phyloP scores from a whole-genome alignment of 2,113 vertebrate species.

The Riparia riparia region DNA sequence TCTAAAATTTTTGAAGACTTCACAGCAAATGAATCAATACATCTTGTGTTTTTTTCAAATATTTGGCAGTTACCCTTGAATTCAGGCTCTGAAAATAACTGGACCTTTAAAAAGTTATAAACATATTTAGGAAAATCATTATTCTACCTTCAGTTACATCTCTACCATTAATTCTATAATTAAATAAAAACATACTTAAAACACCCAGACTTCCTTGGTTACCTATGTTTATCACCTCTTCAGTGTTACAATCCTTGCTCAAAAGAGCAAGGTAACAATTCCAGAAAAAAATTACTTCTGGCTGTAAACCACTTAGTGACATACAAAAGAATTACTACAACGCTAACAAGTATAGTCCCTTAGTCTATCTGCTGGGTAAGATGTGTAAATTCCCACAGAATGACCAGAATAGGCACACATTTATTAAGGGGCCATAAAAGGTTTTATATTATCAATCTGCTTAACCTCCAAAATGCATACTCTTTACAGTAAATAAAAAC shows the following conservation, averaged over 20 bases:
- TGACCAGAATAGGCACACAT: not conserved
- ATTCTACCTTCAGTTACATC: not conserved
- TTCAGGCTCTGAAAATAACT: slow-evolving; percentile 89
- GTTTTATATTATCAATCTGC: not conserved
- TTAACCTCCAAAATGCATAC: not conserved
- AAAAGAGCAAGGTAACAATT: not conserved
- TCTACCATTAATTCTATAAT: not conserved
- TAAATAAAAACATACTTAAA: not conserved
- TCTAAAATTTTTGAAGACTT: slow-evolving; percentile 89
- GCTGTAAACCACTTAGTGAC: not conserved
- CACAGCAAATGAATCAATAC: slow-evolving; percentile 83
- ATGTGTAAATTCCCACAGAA: slow-evolving; percentile 8
- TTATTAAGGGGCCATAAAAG: not conserved
- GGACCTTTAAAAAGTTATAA: slow-evolving; percentile 80
- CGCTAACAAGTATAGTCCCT: not conserved
- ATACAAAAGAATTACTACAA: slow-evolving; percentile 3
- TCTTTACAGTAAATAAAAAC: not conserved
- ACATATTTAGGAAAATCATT: slow-evolving; percentile 44
- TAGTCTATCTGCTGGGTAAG: not conserved
- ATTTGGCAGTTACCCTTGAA: slow-evolving; percentile 84
- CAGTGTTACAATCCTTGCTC: not conserved
- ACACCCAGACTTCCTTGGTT: not conserved
- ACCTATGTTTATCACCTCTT: not conserved
- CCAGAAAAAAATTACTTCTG: not conserved
- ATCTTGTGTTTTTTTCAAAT: slow-evolving; percentile 80